Base-by-base conservation (phyloP, 64 coral and sea anemone species). In the Porites australiensis region DNA sequence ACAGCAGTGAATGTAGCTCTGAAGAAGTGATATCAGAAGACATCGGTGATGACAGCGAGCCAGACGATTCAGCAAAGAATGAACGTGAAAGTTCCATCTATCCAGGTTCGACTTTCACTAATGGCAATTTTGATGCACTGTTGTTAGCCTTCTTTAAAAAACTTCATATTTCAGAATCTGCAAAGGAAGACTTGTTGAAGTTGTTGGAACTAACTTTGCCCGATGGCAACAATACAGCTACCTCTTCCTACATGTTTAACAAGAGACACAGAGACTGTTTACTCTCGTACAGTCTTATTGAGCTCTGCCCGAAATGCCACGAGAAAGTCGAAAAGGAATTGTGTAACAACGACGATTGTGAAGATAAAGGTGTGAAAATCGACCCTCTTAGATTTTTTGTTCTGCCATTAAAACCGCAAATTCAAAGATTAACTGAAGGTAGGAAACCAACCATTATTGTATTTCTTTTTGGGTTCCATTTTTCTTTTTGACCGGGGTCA, bases 401-500 rank as follows among this genome's bases (percentile, higher is more conserved):
- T 3, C 5, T 89, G 23, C 73, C 88, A 8, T 53, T 79, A 6
- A 89, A 89, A 89, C 73, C 74, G 2, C 74, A 89, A 11, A 89
- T 89, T 59, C 73, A 89, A 79, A 89, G 88, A 48, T 23, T 89
- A 21, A 6, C 77, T 71, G 0, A 19, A 64, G 87, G 87, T 89
- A 77, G 77, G 86, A 54, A 58, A 37, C 27, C 27, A 37, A 37
- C 27, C 27, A 37, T 37, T 37, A 0, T 0, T 37, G 27, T 37
- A 37, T 37, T 37, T 37, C 27, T 37, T 37, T 37, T 37, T 37
- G 27, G 27, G 27, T 37, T 37, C 27, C 27, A 37, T 0, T 37
- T 37, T 37, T 37, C 0, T 37, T 37, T 1, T 37, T 37, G 27
- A 37, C 27, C 27, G 27, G 27, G 27, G 27, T 37, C 27, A 37